These are phyloP conservation scores for Meriones psammophilus DNA, from an alignment of 2,797 vertebrate genomes.

Conservation along the genomic window DNA sequence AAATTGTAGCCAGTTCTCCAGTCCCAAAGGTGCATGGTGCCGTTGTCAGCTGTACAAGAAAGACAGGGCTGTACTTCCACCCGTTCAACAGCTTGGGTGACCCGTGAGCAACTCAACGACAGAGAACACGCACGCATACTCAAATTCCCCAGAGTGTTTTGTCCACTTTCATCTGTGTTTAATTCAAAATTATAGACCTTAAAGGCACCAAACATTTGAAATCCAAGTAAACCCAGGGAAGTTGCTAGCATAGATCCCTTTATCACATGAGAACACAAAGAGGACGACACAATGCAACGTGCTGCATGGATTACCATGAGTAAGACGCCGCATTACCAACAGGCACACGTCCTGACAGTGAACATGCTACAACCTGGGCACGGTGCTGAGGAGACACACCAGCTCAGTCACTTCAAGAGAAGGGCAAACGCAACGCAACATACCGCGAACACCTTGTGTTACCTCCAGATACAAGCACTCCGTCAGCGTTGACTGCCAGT, in stretches of 20 bases:
- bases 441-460: constrained; percentile 64
- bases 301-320: neutral
- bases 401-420: constrained; percentile 51
- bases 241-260: constrained; percentile 14
- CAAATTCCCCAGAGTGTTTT: neutral
- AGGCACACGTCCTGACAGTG: neutral
- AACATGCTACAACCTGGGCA: no score
- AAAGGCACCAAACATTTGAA: neutral
- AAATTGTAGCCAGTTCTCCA: constrained; percentile 99
- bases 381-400: no score
- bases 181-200: constrained; percentile 2
- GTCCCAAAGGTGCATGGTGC: constrained; percentile 99
- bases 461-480: constrained; percentile 99
- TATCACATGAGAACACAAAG: neutral
- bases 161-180: neutral
- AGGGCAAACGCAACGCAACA: constrained; percentile 41
- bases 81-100: neutral
- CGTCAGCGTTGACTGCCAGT: constrained; percentile 97
- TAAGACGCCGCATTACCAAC: neutral
- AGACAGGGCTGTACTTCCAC: constrained; percentile 21
- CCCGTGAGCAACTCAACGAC: neutral
- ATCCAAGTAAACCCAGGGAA: neutral
- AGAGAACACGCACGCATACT: neutral
- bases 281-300: neutral
- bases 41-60: constrained; percentile 94